These are phyloP conservation scores for Anguilla rostrata DNA, from an alignment of 2,113 vertebrate genomes.

Conservation along the genomic window DNA sequence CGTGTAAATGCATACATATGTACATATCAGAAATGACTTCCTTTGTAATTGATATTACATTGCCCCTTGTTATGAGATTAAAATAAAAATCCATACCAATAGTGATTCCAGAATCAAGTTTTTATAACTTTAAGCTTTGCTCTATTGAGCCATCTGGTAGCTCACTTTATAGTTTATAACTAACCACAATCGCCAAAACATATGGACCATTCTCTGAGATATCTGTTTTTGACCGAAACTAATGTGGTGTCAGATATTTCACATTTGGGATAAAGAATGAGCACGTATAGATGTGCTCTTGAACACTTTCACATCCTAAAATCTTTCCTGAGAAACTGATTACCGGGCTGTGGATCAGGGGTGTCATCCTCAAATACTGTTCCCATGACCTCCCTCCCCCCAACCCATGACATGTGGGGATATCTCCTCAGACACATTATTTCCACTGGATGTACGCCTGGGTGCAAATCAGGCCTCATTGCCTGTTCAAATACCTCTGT, in stretches of 20 bases:
- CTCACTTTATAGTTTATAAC: neutral
- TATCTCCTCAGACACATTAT: slow-evolving; percentile 3
- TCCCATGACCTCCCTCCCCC: neutral
- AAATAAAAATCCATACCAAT: too few species aligned
- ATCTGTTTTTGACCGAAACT: neutral
- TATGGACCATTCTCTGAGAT: neutral
- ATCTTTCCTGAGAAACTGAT: neutral
- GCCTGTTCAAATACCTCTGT: neutral
- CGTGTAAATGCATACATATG: too few species aligned
- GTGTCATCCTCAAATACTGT: neutral
- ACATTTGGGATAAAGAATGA: neutral
- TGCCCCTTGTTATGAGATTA: too few species aligned
- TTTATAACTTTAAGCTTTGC: neutral
- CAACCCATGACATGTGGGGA: neutral
- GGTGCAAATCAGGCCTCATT: neutral
- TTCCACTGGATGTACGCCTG: slow-evolving; percentile 18
- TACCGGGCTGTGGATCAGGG: neutral
- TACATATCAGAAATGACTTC: too few species aligned
- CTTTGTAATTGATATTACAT: too few species aligned
- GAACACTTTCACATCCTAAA: neutral
- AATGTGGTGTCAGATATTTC: neutral
- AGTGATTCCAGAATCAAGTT: neutral
- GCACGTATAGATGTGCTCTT: neutral
- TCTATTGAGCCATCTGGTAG: neutral
- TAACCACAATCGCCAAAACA: neutral